Conservation (phyloP, 2,888 invertebrate species). For the Drosophila eohydei region DNA sequence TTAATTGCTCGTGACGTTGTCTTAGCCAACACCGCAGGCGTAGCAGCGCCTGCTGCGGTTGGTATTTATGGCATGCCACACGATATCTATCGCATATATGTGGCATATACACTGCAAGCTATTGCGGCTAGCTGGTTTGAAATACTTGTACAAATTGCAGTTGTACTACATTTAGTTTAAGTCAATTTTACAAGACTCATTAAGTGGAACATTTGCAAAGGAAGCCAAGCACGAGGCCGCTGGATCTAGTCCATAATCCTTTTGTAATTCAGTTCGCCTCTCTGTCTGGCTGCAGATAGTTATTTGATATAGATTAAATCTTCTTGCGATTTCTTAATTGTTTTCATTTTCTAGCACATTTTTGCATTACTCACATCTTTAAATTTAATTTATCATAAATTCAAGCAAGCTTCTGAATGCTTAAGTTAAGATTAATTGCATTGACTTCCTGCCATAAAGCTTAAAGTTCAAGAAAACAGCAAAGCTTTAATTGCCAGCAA, state of each 20-base stretch:
- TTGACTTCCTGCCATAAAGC: neutral
- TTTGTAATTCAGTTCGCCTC: too few species aligned
- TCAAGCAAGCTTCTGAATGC: neutral
- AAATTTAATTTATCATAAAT: too few species aligned
- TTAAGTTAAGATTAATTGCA: neutral
- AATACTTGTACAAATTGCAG: neutral
- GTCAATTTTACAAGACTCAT: neutral
- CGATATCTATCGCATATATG: conserved; percentile 40
- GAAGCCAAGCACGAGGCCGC: too few species aligned
- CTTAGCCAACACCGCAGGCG: conserved; percentile 41
- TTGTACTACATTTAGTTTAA: neutral
- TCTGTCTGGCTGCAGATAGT: too few species aligned
- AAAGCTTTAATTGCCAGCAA: neutral
- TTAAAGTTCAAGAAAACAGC: neutral
- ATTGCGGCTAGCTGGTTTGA: neutral
- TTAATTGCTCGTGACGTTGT: conserved; percentile 78
- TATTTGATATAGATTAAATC: too few species aligned
- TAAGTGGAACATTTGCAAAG: neutral
- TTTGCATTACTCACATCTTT: too few species aligned
- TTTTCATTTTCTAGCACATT: too few species aligned
- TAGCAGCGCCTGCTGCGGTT: conserved; percentile 23
- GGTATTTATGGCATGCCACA: conserved; percentile 59
- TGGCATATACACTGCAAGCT: conserved; percentile 42
- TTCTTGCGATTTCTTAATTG: too few species aligned
- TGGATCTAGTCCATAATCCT: too few species aligned